Base-by-base conservation (phyloP, 2,797 vertebrate genomes). In the Brachyrhaphis roseni region DNA sequence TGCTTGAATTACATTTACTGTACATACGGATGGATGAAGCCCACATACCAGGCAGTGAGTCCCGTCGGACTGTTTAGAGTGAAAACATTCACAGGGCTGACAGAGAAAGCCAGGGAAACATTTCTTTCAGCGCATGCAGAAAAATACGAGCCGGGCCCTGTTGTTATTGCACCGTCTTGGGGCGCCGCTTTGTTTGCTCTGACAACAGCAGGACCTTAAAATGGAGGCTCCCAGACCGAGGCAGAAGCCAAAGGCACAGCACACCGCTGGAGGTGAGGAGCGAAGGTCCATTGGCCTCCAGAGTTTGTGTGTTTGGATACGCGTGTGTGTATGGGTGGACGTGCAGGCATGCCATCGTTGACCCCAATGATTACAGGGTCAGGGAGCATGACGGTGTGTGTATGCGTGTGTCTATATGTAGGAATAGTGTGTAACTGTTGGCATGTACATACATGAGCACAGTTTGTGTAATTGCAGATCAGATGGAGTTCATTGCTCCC, bases 61-160 rank as follows among this genome's bases (percentile, higher is more conserved):
- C 87, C 90, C 45, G 75, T 85, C 77, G 77, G 88, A 90, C 92
- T 96, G 94, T 95, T 96, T 95, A 85, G 87, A 95, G 84, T 95
- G 87, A 95, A 96, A 96, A 95, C 94, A 96, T 94, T 95, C 88
- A 89, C 88, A 83, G 89, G 91, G 91, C 93, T 94, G 94, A 94
- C 79, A 57, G 91, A 86, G 87, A 93, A 93, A 95, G 92, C 92
- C 93, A 88, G 92, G 91, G 93, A 95, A 94, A 94, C 94, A 92
- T 95, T 95, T 95, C 90, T 95, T 94, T 95, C 92, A 59, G 88
- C 82, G 78, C 92, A 92, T 91, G 95, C 93, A 94, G 90, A 93
- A 95, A 95, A 95, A 96, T 95, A 94, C 86, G 92, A 94, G 90
- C 88, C 64, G 83, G 78, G 84, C 81, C 87, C 28, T 91, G 93